Base-by-base conservation (phyloP, 2,888 invertebrate species). In the Muschampia plurimacula region DNA sequence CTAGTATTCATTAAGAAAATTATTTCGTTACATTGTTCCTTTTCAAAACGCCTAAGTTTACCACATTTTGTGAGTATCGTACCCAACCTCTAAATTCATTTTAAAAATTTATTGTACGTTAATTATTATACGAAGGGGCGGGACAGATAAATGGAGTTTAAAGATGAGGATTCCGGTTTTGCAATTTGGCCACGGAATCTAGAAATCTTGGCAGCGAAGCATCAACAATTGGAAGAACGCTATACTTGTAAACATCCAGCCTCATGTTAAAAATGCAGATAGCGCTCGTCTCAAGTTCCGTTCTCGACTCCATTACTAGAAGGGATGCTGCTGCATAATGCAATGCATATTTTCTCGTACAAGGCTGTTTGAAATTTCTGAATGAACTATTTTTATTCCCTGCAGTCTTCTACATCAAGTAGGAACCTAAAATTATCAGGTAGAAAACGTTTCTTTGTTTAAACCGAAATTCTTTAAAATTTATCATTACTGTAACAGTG, bases 311-410 rank as follows among this genome's bases (percentile, higher is more conserved):
- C 59, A 44, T 67, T 67, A 59, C 55, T 62, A 55, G 41, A 63
- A 63, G 63, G 62, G 62, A 63, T 69, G 55, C 44, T 64, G 63
- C 59, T 71, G 65, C 57, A 70, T 65, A 57, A 70, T 70, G 64
- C 55, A 64, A 69, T 41, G 39, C 49, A 73, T 55, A 67, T 70
- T 62, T 62, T 55, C 32, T 32, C 13, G 32, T 59, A 10, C 57
- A 28, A 22, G 57, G 22, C 57, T 57, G 13, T 57, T 59, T 59
- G 59, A 32, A 59, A 59, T 32, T 59, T 59, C 28, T 59, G 5
- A 15, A 59, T 15, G 32, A 59, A 59, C 59, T 32, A 59, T 59
- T 32, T 32, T 52, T 6, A n/a, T 52, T 15, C 0, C 15, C 15
- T 52, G n/a, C 6, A 8, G 8, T 32, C 32, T 32, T 32, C 2